Base-by-base conservation (phyloP, 2,113 vertebrate species). In the Pluvianellus socialis region DNA sequence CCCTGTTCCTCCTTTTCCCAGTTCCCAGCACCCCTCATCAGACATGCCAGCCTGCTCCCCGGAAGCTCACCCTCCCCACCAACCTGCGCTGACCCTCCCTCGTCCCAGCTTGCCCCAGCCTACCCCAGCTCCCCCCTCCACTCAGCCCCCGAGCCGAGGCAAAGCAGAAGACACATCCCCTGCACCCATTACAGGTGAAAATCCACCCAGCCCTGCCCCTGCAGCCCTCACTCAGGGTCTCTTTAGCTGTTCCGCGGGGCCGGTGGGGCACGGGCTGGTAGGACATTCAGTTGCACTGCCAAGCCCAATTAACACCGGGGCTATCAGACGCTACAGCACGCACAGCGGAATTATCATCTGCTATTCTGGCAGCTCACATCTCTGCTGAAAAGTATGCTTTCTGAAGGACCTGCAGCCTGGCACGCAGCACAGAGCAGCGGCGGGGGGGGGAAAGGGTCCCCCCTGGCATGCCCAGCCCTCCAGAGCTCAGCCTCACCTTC, bases 371-470 rank as follows among this genome's bases (percentile, higher is more conserved):
- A 88, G 66, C 82, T 92, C 71, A 65, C 33, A 40, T 24, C 55
- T 44, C 62, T 47, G 33, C 38, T 75, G 55, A 38, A 53, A 55
- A 33, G 24, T 40, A 27, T 13, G 32, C 56, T 13, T 84, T 59
- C 44, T 79, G 42, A 72, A 87, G 49, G 73, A 67, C 55, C 56
- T 4, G 2, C 40, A 90, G 62, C 42, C 62, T 79, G 53, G 53
- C 9, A 85, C 74, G 35, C 0, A 7, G n/a, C 44, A 86, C 30
- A 86, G 67, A 22, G 18, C 38, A 59, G 61, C 0, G 0, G 22
- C 7, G 13, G 26, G 12, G 11, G 49, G 14, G 30, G 38, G 76
- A 86, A 83, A 72, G 10, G 24, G 22, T 53, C 10, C 6, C 20
- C 8, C 3, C 4, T 3, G 11, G 22, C 1, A 11, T 11, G 22